Evolutionary conservation across 37 sponge, comb jelly and placozoan genomes (phyloP).

Genomic region (Agelas oroides): DNA sequence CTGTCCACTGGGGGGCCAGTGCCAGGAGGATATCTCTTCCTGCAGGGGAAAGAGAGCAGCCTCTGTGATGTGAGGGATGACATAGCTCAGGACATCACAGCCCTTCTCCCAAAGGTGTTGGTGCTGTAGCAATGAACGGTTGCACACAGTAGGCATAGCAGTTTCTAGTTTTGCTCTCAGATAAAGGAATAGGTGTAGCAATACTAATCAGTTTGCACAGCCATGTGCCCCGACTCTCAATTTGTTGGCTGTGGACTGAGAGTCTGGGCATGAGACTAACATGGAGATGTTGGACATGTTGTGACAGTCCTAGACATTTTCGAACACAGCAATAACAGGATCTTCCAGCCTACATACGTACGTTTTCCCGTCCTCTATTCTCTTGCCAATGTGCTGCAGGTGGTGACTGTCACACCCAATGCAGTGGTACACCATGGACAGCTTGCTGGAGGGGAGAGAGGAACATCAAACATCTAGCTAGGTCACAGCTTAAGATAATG

Average conservation of each 20-base stretch:
- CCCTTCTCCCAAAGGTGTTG: no score
- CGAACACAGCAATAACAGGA: no score
- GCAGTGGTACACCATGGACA: constrained; percentile 91
- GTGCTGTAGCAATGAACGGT: no score
- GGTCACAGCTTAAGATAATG: background rate
- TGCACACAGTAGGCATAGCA: no score
- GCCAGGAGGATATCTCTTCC: constrained; percentile 70
- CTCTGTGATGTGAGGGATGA: background rate
- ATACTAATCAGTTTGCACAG: no score
- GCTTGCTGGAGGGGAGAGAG: constrained; percentile 66
- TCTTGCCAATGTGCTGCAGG: constrained; percentile 85
- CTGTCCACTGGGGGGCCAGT: constrained; percentile 87
- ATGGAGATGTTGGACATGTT: no score
- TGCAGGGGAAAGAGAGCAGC: background rate
- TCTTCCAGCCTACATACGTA: background rate
- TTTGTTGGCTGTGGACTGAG: no score
- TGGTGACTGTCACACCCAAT: constrained; percentile 90
- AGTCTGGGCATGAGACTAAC: no score
- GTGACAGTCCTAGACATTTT: no score
- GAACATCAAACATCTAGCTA: background rate
- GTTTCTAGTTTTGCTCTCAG: no score
- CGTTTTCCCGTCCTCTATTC: constrained; percentile 45
- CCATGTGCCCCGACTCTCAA: no score
- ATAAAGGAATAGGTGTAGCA: no score
- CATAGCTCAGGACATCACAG: background rate